Conservation (phyloP, 2,888 invertebrate genomes). For the Netelia virgata region DNA sequence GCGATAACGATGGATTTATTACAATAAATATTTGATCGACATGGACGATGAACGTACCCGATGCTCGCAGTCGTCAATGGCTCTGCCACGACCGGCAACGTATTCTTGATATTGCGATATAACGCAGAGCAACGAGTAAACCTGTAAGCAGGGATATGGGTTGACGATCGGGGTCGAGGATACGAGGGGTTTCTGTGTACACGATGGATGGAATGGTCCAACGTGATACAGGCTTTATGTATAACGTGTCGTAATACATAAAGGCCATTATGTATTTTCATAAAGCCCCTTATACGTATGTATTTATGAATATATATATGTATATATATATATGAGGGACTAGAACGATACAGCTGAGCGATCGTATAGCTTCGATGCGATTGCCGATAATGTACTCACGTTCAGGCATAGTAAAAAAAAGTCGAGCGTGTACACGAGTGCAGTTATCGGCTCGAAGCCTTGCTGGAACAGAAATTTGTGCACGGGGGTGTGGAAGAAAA, state of each 20-base stretch:
- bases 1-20: too few relatives aligned
- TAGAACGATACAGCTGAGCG: slow-evolving; percentile 41
- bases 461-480: slow-evolving; percentile 86
- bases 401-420: slow-evolving; percentile 92
- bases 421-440: slow-evolving; percentile 91
- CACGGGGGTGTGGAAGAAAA: background rate
- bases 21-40: background rate
- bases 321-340: background rate
- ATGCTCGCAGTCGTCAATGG: slow-evolving; percentile 88
- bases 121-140: slow-evolving; percentile 93
- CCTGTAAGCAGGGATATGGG: slow-evolving; percentile 85
- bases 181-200: background rate
- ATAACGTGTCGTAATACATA: background rate
- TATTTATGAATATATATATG: background rate
- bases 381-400: slow-evolving; percentile 87
- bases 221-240: background rate
- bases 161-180: slow-evolving; percentile 12
- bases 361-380: slow-evolving; percentile 22
- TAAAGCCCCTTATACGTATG: background rate
- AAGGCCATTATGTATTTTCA: background rate
- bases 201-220: background rate
- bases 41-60: slow-evolving; percentile 84
- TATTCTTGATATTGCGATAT: slow-evolving; percentile 95
- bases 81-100: slow-evolving; percentile 90
- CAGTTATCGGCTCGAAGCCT: slow-evolving; percentile 90